These are phyloP conservation scores for Anguilla pacifica DNA, from an alignment of 2,797 vertebrate species.

Conservation along the genomic window DNA sequence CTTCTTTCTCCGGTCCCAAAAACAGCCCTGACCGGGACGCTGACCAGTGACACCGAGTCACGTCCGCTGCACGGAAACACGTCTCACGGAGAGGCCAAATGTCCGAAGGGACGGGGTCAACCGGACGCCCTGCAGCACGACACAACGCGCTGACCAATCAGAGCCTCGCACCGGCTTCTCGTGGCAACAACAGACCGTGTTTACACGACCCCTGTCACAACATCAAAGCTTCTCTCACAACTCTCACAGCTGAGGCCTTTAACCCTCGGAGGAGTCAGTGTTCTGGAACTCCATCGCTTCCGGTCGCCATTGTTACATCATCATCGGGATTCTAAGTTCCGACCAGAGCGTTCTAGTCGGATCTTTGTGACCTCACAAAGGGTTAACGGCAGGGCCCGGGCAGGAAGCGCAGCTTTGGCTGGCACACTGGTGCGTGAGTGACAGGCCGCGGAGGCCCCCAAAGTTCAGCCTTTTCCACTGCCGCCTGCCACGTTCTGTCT, in stretches of 20 bases:
- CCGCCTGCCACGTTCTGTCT: neutral
- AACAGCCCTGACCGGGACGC: too few species aligned
- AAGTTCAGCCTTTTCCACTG: slow-evolving; percentile 6
- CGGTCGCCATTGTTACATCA: too few species aligned
- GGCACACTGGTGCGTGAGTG: neutral
- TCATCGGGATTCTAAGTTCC: too few species aligned
- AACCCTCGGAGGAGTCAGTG: neutral
- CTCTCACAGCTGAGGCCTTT: too few species aligned
- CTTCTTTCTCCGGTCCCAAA: too few species aligned
- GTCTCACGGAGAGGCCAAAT: neutral
- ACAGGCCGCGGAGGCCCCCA: neutral
- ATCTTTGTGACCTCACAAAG: neutral
- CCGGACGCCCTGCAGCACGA: neutral
- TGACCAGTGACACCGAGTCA: too few species aligned
- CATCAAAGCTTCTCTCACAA: too few species aligned
- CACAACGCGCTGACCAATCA: too few species aligned
- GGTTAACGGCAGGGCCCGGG: neutral
- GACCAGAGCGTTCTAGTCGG: too few species aligned
- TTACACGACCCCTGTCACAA: neutral
- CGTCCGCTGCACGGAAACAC: too few species aligned
- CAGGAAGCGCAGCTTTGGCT: neutral
- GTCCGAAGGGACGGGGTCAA: neutral
- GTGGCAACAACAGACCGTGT: neutral
- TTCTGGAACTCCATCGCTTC: too few species aligned
- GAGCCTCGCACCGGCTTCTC: too few species aligned